Base-by-base conservation (phyloP, 2,797 vertebrate species). In the Crypturellus tataupa region DNA sequence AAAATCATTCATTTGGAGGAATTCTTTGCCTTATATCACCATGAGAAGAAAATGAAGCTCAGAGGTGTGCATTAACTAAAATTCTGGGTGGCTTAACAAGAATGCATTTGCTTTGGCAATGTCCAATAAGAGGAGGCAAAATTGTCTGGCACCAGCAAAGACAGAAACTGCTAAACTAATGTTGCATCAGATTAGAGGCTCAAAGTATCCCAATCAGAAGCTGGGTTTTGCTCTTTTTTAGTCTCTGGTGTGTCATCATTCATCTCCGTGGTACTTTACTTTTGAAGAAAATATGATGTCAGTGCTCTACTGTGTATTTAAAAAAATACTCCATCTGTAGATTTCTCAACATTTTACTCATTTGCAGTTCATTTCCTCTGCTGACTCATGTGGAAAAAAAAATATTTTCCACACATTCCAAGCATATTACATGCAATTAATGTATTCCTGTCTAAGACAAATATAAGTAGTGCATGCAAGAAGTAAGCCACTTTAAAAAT, bases 371-470 rank as follows among this genome's bases (percentile, higher is more conserved):
- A 64, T 94, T 94, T 94, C 91, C 95, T 91, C 51, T 81, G 87
- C 58, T 90, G 95, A 96, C 80, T 96, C 94, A 92, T 46, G 70
- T 93, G 89, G 95, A 92, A 95, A 96, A 95, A 96, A 95, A 91
- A 86, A 68, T 91, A 64, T 94, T 94, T 96, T 94, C 87, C 89
- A 93, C 83, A 85, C 89, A 86, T 96, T 94, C 73, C 71, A 88
- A 72, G 60, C 60, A 88, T 92, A 92, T 81, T 86, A 64, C 70
- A 49, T 60, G 25, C 7, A 95, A 94, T 91, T 91, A 94, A 93
- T 81, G 9, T 77, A 70, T 94, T 93, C 31, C 70, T 44, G 67
- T 92, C 63, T 60, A 94, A 87, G 65, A 62, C 33, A 95, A 94
- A 87, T 87, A 25, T n/a, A 95, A 92, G 51, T 81, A 83, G 53